These are phyloP conservation scores for Aplocera efformata DNA, from an alignment of 2,888 invertebrate genomes.

Conservation along the genomic window DNA sequence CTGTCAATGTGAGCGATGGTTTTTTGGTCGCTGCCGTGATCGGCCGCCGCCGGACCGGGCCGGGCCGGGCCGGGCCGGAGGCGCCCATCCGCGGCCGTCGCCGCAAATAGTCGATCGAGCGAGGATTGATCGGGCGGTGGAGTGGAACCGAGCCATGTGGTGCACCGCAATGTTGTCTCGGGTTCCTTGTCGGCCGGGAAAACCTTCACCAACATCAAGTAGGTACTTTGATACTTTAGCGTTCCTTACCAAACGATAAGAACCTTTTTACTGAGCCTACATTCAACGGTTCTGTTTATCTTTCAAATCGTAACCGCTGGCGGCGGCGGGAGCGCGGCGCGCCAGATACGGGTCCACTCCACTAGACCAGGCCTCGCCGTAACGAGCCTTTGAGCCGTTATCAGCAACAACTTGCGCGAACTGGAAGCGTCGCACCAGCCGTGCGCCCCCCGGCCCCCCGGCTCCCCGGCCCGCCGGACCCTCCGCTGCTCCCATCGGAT, in stretches of 20 bases:
- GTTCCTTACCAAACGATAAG: too few species aligned
- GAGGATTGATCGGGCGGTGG: conserved; percentile 15
- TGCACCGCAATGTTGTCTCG: conserved; percentile 1
- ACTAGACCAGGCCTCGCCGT: background rate
- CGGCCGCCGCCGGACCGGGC: background rate
- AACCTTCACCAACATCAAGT: too few species aligned
- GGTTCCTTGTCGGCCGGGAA: background rate
- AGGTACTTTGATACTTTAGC: conserved; percentile 1
- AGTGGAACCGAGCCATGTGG: background rate
- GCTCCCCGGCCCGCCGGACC: too few species aligned
- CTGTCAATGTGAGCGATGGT: conserved; percentile 19
- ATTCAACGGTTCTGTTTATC: too few species aligned
- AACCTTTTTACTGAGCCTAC: too few species aligned
- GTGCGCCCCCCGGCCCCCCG: too few species aligned
- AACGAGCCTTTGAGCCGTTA: too few species aligned
- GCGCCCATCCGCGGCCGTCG: background rate
- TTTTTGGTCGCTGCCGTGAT: conserved; percentile 7
- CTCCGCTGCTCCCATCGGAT: too few species aligned
- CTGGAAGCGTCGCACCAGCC: too few species aligned
- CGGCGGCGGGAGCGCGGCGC: conserved; percentile 1
- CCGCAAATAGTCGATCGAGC: conserved; percentile 27
- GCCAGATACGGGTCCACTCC: conserved; percentile 5
- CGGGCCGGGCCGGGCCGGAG: conserved; percentile 1
- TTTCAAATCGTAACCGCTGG: too few species aligned
- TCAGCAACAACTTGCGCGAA: too few species aligned